phyloP scores from a whole-genome alignment of 1,140 invertebrate species.

The Drosophila dunni region DNA sequence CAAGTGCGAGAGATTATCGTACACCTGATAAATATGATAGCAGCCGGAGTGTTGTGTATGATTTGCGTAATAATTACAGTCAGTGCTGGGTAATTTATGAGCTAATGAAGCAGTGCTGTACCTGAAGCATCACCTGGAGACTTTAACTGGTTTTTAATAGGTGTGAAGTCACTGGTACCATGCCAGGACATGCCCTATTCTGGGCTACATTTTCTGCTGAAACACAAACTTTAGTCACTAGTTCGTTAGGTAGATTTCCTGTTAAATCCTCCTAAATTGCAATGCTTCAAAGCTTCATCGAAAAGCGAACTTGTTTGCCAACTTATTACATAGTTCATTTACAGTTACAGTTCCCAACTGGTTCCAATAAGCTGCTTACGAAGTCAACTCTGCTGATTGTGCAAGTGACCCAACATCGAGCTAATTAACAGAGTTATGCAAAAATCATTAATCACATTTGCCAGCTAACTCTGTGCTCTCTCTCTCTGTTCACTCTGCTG shows the following conservation, averaged over 20 bases:
- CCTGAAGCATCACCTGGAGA: too few relatives aligned
- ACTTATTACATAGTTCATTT: conserved; percentile 6
- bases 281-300: too few relatives aligned
- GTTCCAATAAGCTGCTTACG: conserved; percentile 4
- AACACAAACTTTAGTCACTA: too few relatives aligned
- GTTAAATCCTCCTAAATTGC: too few relatives aligned
- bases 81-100: conserved; percentile 1
- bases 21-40: conserved; percentile 30
- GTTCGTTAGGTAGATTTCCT: too few relatives aligned
- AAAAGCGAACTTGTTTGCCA: too few relatives aligned
- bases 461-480: neutral
- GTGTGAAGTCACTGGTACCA: too few relatives aligned
- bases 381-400: neutral
- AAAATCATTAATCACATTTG: neutral
- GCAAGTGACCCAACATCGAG: neutral
- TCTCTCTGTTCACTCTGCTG: neutral
- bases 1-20: conserved; percentile 31
- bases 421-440: conserved; percentile 10
- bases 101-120: neutral
- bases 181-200: too few relatives aligned
- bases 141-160: too few relatives aligned
- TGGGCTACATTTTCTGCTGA: too few relatives aligned
- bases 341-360: neutral
- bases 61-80: neutral
- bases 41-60: conserved; percentile 7